Percentiles rank a stretch among this genome's conserved stretches.
Conservation (phyloP, 2,888 invertebrate genomes). For the Myopa tessellatipennis region DNA sequence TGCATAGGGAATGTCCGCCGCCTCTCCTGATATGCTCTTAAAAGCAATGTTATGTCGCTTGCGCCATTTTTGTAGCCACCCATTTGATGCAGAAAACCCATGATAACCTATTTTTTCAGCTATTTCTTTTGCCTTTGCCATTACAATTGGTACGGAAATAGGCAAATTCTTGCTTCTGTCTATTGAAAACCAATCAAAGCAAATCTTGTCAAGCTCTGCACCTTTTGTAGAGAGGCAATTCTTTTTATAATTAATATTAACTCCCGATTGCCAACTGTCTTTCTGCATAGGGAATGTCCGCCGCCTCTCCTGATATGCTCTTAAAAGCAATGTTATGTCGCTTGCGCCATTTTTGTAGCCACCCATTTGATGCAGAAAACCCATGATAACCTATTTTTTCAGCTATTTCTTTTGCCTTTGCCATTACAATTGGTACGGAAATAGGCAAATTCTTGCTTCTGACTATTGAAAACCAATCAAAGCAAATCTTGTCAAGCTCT, state of each 20-base stretch:
- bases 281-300: no score
- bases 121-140: no score
- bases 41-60: no score
- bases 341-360: slow-evolving; percentile 28
- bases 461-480: not conserved
- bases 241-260: not conserved
- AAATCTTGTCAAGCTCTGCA: not conserved
- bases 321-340: no score
- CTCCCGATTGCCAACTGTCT: not conserved
- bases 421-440: not conserved
- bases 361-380: not conserved
- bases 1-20: no score
- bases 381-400: no score
- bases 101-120: no score
- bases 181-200: not conserved
- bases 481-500: not conserved
- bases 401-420: no score
- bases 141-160: not conserved
- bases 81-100: not conserved
- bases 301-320: no score
- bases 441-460: not conserved
- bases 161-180: not conserved
- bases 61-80: slow-evolving; percentile 27
- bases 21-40: no score
- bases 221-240: not conserved